A percentile compares a stretch with the other conserved stretches of the same genome.
Evolutionary conservation across 2,888 invertebrate species (phyloP).

Genomic region (Pandemis cinnamomeana): DNA sequence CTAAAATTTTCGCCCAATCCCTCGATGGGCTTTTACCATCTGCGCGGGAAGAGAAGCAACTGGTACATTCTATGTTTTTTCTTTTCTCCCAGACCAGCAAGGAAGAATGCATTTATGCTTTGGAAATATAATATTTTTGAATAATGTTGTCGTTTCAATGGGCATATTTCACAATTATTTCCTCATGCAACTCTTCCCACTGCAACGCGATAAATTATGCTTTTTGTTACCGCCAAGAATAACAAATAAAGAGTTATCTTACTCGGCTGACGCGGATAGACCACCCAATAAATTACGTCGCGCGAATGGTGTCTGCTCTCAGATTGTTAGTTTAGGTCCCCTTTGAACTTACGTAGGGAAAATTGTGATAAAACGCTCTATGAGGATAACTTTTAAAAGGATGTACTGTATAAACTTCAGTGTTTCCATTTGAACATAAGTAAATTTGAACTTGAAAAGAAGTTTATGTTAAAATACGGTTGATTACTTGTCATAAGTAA

Average conservation of each 20-base stretch:
- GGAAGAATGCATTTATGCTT: no score
- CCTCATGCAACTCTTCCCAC: background rate
- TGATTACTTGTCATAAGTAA: background rate
- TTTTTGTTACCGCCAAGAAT: background rate
- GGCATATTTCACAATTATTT: background rate
- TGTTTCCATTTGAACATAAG: background rate
- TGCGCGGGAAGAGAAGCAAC: no score
- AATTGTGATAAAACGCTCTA: slow-evolving; percentile 6
- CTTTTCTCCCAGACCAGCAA: no score
- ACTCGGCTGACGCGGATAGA: slow-evolving; percentile 48
- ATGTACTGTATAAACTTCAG: background rate
- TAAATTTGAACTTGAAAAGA: background rate
- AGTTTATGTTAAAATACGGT: background rate
- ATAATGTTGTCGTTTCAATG: no score
- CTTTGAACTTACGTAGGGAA: slow-evolving; percentile 14
- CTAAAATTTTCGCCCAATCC: no score
- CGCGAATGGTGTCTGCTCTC: slow-evolving; percentile 25
- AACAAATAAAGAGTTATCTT: slow-evolving; percentile 54
- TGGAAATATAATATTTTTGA: no score
- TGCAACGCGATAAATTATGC: background rate
- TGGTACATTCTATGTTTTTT: no score
- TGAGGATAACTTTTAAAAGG: background rate
- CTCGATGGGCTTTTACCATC: no score
- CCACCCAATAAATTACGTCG: slow-evolving; percentile 50
- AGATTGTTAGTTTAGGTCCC: slow-evolving; percentile 22